Evolutionary conservation across 2,888 invertebrate genomes (phyloP).

Genomic region (Stenichneumon culpator): DNA sequence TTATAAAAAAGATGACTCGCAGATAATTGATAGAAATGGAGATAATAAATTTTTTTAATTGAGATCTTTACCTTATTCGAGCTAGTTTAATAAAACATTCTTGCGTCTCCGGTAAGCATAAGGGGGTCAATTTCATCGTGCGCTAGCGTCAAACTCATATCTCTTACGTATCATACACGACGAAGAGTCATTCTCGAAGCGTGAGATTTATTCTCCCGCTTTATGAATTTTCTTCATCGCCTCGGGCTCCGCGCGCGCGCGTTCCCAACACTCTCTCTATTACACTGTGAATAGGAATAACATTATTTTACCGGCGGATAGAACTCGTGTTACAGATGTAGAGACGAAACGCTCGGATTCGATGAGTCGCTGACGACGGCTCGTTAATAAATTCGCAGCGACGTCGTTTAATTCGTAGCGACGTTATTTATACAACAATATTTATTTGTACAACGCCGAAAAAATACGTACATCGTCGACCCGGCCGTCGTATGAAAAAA

Average conservation of each 20-base stretch:
- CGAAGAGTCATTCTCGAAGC: constrained; percentile 46
- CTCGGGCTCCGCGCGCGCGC: neutral
- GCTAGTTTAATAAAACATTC: neutral
- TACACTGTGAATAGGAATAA: constrained; percentile 51
- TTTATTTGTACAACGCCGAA: constrained; percentile 24
- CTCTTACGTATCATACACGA: constrained; percentile 22
- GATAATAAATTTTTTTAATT: too few relatives aligned
- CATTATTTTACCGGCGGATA: constrained; percentile 29
- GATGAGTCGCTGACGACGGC: neutral
- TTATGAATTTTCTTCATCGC: constrained; percentile 58
- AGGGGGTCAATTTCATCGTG: constrained; percentile 38
- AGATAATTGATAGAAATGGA: too few relatives aligned
- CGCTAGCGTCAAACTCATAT: neutral
- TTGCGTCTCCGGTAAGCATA: neutral
- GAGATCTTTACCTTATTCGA: too few relatives aligned
- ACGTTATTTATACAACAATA: constrained; percentile 8
- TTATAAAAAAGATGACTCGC: too few relatives aligned
- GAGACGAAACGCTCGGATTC: neutral
- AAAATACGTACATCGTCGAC: neutral
- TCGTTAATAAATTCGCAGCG: neutral
- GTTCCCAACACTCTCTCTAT: constrained; percentile 57
- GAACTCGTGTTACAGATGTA: constrained; percentile 19
- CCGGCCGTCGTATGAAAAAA: neutral
- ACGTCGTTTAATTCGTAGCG: neutral
- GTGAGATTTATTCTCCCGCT: constrained; percentile 54